Base-by-base conservation (phyloP, 2,113 vertebrate genomes). In the Osmerus mordax region DNA sequence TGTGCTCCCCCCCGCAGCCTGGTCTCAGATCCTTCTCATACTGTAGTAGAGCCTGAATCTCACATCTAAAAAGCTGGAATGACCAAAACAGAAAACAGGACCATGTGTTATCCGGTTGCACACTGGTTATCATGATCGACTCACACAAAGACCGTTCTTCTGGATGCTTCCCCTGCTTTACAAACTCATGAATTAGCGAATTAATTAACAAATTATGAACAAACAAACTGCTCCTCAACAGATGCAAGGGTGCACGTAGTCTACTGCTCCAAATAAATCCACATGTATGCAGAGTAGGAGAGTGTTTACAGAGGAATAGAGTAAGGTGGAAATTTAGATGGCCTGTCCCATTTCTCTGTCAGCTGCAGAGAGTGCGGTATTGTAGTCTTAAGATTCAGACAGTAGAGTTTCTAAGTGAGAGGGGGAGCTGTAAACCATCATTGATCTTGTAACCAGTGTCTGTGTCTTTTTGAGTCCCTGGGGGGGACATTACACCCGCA, bases 361-460 rank as follows among this genome's bases (percentile, higher is more conserved):
- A n/a, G 62, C 25, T 64, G 28, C 29, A 64, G 62, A 28, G 61
- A 32, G 61, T n/a, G 62, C 7, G 16, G 14, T 32, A 29, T 32
- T 41, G 58, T 70, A 59, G 62, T 32, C 32, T 32, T 70, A 59
- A 60, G 53, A n/a, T 64, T 64, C 62, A 51, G 69, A 32, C 55
- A 11, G 29, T 60, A 59, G 55, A 58, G 32, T 56, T 18, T 51
- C 18, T 72, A 72, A 72, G 53, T 72, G 70, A 72, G 69, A 70
- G 21, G 71, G 41, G 63, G 62, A 56, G 29, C 71, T 47, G 51
- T 65, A 66, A 66, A 66, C 52, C 71, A 53, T 66, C 63, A 72
- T 72, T 72, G 71, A 72, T 72, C 58, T 72, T 66, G 71, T 72
- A 29, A 55, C 25, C 28, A 23, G 63, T 64, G 61, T 58, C 63